Conservation (phyloP, 2,888 invertebrate genomes). For the Helleia helle region DNA sequence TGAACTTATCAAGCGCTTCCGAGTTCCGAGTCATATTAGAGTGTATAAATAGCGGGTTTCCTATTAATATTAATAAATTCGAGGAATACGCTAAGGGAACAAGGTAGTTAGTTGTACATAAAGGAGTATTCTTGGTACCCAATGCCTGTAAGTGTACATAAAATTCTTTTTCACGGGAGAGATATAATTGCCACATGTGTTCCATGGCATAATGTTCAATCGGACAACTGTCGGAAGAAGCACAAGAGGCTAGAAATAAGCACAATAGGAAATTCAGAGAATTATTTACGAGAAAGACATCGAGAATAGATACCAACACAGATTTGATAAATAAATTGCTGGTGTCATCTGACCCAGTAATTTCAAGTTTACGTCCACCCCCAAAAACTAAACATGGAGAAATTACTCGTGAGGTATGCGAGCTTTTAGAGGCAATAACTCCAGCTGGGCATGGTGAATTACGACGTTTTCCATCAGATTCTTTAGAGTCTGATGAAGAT, state of each 20-base stretch:
- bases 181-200: not conserved
- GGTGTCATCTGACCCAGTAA: slow-evolving; percentile 23
- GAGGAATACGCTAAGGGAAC: not conserved
- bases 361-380: slow-evolving; percentile 10
- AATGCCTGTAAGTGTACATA: not conserved
- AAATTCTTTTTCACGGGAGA: not conserved
- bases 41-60: not conserved
- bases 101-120: not conserved
- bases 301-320: slow-evolving; percentile 18
- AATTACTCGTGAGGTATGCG: too few relatives aligned
- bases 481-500: too few relatives aligned
- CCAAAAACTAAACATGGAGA: too few relatives aligned
- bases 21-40: slow-evolving; percentile 11
- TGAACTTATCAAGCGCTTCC: slow-evolving; percentile 19
- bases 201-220: too few relatives aligned
- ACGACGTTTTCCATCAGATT: too few relatives aligned
- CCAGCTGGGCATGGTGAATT: too few relatives aligned
- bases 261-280: not conserved
- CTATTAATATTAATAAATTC: not conserved
- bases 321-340: slow-evolving; percentile 23
- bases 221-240: not conserved
- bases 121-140: not conserved
- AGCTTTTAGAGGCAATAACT: too few relatives aligned
- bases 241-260: not conserved
- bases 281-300: not conserved